These are phyloP conservation scores for Semibalanus balanoides DNA, from an alignment of 1,140 invertebrate species.

Conservation along the genomic window DNA sequence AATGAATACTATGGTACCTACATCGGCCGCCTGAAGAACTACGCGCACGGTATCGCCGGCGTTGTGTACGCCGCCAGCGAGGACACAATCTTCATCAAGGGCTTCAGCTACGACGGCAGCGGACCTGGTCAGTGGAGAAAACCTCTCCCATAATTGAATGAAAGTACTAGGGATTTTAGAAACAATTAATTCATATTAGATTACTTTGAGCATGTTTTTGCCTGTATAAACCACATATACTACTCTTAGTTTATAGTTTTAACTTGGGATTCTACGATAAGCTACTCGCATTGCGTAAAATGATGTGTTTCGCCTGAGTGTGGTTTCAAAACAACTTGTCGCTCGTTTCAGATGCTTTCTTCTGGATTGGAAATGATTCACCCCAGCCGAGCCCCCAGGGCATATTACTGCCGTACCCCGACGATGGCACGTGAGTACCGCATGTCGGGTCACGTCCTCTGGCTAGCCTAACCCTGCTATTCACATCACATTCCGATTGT, in stretches of 20 bases:
- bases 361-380: not conserved
- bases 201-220: too few species aligned
- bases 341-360: not conserved
- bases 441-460: too few species aligned
- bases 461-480: too few species aligned
- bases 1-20: constrained; percentile 54
- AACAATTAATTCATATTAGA: too few species aligned
- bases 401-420: not conserved
- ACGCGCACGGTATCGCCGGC: constrained; percentile 68
- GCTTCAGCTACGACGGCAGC: constrained; percentile 75
- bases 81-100: constrained; percentile 67
- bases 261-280: too few species aligned
- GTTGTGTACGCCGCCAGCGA: constrained; percentile 75
- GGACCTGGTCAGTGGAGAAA: constrained; percentile 68
- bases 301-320: too few species aligned
- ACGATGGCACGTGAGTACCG: not conserved
- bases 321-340: not conserved
- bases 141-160: too few species aligned
- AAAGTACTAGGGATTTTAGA: too few species aligned
- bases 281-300: too few species aligned
- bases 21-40: constrained; percentile 50
- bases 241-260: too few species aligned
- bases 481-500: too few species aligned
- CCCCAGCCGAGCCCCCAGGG: not conserved
- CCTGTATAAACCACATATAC: too few species aligned